A percentile compares a stretch with the other conserved stretches of the same genome.
Evolutionary conservation across 2,113 vertebrate species (phyloP).

Genomic region (Aleadryas rufinucha): DNA sequence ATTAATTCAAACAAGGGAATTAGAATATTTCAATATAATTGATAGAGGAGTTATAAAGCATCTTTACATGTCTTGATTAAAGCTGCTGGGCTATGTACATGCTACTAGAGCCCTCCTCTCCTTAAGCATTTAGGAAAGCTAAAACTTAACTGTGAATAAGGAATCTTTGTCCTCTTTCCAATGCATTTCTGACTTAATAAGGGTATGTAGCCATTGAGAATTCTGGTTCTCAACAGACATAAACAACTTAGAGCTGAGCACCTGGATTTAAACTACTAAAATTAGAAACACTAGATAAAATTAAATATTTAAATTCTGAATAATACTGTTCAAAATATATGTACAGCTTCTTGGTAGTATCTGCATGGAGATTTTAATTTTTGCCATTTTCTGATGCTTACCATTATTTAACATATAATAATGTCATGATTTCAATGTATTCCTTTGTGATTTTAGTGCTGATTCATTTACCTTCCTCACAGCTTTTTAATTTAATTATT

Average conservation of each 20-base stretch:
- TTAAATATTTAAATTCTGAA: not conserved
- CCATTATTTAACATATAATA: not conserved
- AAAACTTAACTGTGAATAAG: not conserved
- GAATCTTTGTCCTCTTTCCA: not conserved
- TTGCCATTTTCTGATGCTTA: not conserved
- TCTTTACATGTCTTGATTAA: not conserved
- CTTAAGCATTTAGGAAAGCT: not conserved
- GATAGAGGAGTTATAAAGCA: not conserved
- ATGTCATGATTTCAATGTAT: not conserved
- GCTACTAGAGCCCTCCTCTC: not conserved
- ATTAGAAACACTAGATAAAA: not conserved
- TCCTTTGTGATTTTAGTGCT: not conserved
- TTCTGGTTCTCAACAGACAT: not conserved
- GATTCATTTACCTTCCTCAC: not conserved
- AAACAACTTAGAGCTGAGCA: not conserved
- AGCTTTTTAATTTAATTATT: not conserved
- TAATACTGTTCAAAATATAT: not conserved
- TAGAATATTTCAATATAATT: not conserved
- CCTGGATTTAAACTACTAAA: not conserved
- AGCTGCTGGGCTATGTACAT: not conserved
- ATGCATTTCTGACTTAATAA: not conserved
- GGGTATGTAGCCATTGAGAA: not conserved
- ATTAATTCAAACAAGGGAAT: not conserved
- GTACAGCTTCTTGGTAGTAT: not conserved
- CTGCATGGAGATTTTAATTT: not conserved